These are phyloP conservation scores for Zaprionus nigranus DNA, from an alignment of 1,140 invertebrate genomes.

Conservation along the genomic window DNA sequence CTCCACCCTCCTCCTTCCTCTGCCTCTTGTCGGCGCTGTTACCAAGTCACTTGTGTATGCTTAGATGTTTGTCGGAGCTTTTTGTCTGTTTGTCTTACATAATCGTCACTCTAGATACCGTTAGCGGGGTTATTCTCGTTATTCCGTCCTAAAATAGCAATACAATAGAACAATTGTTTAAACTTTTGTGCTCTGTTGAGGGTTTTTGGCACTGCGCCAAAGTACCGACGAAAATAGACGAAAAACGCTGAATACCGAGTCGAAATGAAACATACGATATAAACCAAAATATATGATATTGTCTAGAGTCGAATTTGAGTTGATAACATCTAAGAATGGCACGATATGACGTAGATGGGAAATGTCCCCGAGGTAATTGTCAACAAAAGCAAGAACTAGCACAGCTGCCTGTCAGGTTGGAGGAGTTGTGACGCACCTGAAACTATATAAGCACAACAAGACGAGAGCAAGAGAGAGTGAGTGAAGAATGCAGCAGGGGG, in stretches of 20 bases:
- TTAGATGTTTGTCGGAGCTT: conserved; percentile 71
- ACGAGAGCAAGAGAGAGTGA: not conserved
- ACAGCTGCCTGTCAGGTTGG: conserved; percentile 47
- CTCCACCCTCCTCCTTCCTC: not conserved
- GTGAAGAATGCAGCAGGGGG: not conserved
- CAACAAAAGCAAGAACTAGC: conserved; percentile 28
- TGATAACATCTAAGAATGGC: conserved; percentile 2
- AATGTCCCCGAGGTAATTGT: conserved; percentile 32
- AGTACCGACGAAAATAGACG: conserved; percentile 27
- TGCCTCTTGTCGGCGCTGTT: not conserved
- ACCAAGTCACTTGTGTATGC: conserved; percentile 41
- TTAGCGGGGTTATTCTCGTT: conserved; percentile 49
- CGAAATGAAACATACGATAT: conserved; percentile 20
- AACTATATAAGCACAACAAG: conserved; percentile 19
- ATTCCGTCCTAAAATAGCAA: conserved; percentile 71
- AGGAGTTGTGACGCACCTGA: conserved; percentile 54
- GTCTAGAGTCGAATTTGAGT: conserved; percentile 35
- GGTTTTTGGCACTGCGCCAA: conserved; percentile 72
- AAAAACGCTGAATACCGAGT: conserved; percentile 6
- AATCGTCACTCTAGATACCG: conserved; percentile 81
- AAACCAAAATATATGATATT: conserved; percentile 34
- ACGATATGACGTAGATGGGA: conserved; percentile 64
- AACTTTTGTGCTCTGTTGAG: conserved; percentile 57
- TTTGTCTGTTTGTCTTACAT: conserved; percentile 76
- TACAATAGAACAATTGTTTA: conserved; percentile 83